These are phyloP conservation scores for Acanthisitta chloris DNA, from an alignment of 2,113 vertebrate species.

Conservation along the genomic window DNA sequence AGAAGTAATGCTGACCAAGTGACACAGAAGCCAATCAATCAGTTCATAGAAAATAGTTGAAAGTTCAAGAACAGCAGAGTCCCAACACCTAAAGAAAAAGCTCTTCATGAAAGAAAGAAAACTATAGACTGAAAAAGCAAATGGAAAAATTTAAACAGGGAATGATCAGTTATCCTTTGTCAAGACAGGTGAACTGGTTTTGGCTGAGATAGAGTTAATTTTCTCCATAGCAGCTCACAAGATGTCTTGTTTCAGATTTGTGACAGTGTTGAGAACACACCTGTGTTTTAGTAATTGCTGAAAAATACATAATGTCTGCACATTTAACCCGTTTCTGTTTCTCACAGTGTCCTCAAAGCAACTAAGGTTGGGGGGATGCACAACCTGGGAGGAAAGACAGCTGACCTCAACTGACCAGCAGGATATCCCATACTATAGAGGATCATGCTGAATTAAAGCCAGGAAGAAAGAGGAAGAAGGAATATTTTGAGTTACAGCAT, in stretches of 20 bases:
- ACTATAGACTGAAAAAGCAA: neutral
- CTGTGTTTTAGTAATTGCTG: neutral
- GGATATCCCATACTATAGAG: no score
- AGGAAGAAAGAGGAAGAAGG: neutral
- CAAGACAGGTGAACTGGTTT: neutral
- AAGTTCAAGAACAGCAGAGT: neutral
- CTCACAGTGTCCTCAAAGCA: rapidly evolving
- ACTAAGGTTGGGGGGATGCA: neutral
- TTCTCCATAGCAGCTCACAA: neutral
- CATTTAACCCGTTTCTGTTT: neutral
- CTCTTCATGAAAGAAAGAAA: neutral
- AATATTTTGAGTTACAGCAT: rapidly evolving
- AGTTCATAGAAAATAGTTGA: neutral
- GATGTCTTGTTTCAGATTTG: neutral
- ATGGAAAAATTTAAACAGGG: neutral
- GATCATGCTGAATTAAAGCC: neutral
- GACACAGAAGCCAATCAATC: neutral
- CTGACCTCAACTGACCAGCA: neutral
- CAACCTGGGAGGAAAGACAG: neutral
- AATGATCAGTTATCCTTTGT: neutral
- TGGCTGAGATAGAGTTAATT: neutral
- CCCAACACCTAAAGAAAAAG: neutral
- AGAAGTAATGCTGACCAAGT: neutral
- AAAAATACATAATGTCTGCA: neutral
- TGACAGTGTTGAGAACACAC: neutral